Conservation (phyloP, 2,797 vertebrate species). For the Cyprinella venusta region DNA sequence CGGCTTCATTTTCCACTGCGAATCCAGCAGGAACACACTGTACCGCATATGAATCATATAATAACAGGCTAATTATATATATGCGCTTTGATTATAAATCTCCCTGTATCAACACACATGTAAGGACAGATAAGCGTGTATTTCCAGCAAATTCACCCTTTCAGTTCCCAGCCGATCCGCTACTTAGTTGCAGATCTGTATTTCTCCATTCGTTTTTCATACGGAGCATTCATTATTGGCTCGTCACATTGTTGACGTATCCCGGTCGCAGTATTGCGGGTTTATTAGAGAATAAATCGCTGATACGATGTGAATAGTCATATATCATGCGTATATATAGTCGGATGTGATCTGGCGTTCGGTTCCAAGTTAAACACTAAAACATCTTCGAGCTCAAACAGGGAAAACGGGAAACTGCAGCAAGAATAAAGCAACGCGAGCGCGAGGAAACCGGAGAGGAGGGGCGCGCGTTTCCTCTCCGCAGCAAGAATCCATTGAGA, state of each 20-base stretch:
- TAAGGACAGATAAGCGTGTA: too few relatives aligned
- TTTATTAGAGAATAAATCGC: background rate
- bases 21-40: conserved; percentile 17
- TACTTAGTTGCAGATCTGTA: background rate
- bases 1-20: conserved; percentile 19
- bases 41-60: background rate
- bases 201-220: background rate
- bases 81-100: background rate
- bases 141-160: background rate
- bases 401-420: conserved; percentile 33
- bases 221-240: background rate
- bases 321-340: background rate
- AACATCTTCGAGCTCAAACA: conserved; percentile 5
- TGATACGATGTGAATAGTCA: background rate
- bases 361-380: conserved; percentile 4
- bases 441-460: conserved; percentile 60
- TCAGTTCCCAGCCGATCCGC: background rate
- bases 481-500: conserved; percentile 73
- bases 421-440: conserved; percentile 39
- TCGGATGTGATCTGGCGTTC: background rate
- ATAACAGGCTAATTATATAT: background rate
- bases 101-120: fast-evolving
- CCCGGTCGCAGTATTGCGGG: background rate
- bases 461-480: conserved; percentile 76
- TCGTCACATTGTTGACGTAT: conserved; percentile 11